Evolutionary conservation across 2,888 invertebrate genomes (phyloP).

Genomic region (Saturnia pavonia): DNA sequence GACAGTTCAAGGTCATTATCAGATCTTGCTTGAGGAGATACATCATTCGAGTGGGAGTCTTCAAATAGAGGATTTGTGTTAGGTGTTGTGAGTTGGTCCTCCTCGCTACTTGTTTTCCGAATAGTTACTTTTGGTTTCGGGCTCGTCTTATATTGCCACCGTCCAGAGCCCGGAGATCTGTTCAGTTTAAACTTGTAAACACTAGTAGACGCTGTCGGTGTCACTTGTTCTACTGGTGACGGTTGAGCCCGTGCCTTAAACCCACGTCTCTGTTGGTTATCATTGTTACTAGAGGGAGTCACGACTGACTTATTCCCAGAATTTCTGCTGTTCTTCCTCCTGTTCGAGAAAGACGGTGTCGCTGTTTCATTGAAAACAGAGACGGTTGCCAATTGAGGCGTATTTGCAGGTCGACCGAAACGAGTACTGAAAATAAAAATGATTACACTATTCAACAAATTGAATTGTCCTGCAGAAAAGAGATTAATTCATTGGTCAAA

Average conservation of each 20-base stretch:
- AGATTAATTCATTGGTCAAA: not conserved
- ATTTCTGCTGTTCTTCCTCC: constrained; percentile 76
- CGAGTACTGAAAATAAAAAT: constrained; percentile 74
- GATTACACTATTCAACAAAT: constrained; percentile 33
- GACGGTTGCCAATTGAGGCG: constrained; percentile 84
- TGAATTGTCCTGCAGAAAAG: not conserved
- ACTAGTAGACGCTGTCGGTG: constrained; percentile 80
- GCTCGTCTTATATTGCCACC: constrained; percentile 96
- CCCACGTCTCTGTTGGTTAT: constrained; percentile 79
- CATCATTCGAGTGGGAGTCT: constrained; percentile 75
- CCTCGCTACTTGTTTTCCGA: constrained; percentile 84
- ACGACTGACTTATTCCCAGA: constrained; percentile 69
- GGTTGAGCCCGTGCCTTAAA: constrained; percentile 86
- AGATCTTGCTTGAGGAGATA: constrained; percentile 80
- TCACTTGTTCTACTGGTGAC: constrained; percentile 78
- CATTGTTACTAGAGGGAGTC: constrained; percentile 66
- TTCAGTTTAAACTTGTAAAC: constrained; percentile 92
- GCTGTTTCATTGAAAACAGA: constrained; percentile 85
- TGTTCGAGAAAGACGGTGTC: constrained; percentile 75
- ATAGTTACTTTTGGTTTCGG: constrained; percentile 93
- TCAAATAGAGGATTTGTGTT: constrained; percentile 69
- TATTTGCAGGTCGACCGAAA: constrained; percentile 73
- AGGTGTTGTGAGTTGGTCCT: constrained; percentile 74
- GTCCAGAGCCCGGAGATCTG: constrained; percentile 90
- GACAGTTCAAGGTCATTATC: constrained; percentile 88